Base-by-base conservation (phyloP, 2,113 vertebrate species). In the Scortum barcoo region DNA sequence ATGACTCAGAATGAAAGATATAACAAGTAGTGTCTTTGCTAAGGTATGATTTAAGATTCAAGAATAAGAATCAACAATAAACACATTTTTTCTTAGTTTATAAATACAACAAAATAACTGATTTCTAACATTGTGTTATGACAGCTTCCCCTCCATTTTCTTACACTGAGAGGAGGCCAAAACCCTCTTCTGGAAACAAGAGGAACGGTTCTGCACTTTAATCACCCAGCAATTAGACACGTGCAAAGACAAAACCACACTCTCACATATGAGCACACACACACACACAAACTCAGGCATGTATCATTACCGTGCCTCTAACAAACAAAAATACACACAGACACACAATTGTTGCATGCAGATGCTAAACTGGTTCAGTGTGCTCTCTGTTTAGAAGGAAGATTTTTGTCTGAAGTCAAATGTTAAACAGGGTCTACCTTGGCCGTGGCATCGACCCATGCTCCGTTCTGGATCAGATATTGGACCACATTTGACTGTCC, bases 401-500 rank as follows among this genome's bases (percentile, higher is more conserved):
- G 11, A 56, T 6, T 20, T 54, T 20, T 36, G 17, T 30, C 26
- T 69, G 42, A 51, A 38, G 12, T 71, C 62, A 66, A 33, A 71
- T 20, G 17, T 30, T 48, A 48, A 20, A 54, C 1, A 40, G 26
- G 51, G 16, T 93, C 57, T 95, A 99, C 98, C 97, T 99, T 99
- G 69, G 98, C 97, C 91, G 96, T 99, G 2, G 97, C 98, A 72
- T 99, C 97, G 50, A 98, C 97, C 78, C 95, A 95, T 51, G 98
- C 97, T 74, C 98, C 97, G 0, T 98, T 99, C 78, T 98, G 97
- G 48, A 99, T 96, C 91, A 99, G 96, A 90, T 97, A 97, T 66
- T 95, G 96, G 24, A 99, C 97, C 1, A 99, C 97, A 36, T 97
- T 97, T 0, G 97, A 96, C 66, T 99, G 98, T 80, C 98, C 98